These are phyloP conservation scores for Pammene aurita DNA, from an alignment of 2,888 invertebrate genomes.

Conservation along the genomic window DNA sequence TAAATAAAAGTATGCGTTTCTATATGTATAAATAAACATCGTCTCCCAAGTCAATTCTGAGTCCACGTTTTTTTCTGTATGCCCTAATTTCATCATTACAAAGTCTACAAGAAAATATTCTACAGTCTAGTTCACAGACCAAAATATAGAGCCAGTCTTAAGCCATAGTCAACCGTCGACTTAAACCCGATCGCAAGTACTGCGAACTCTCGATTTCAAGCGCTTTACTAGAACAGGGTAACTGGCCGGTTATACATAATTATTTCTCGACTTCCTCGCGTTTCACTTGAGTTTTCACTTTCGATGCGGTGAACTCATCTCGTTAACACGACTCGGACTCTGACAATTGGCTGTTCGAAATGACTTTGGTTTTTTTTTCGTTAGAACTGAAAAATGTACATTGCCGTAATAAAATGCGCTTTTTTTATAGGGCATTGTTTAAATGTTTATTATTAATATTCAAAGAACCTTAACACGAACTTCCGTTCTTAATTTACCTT, in stretches of 20 bases:
- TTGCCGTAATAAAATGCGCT: no score
- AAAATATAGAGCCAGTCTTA: not conserved
- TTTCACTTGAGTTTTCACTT: slow-evolving; percentile 43
- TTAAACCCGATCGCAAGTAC: slow-evolving; percentile 16
- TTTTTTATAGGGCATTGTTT: no score
- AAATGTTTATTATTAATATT: no score
- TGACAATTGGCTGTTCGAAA: slow-evolving; percentile 29
- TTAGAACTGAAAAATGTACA: not conserved
- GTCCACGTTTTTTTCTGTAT: no score
- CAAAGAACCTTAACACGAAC: no score
- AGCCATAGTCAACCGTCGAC: slow-evolving; percentile 2
- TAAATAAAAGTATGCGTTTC: not conserved
- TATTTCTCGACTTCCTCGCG: slow-evolving; percentile 41
- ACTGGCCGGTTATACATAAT: slow-evolving; percentile 41
- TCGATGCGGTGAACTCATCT: slow-evolving; percentile 40
- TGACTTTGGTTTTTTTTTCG: slow-evolving; percentile 7
- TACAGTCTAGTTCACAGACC: no score
- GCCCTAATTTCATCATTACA: no score
- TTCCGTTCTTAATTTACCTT: no score
- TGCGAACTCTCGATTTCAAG: slow-evolving; percentile 37
- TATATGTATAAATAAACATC: no score
- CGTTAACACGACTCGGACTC: slow-evolving; percentile 34
- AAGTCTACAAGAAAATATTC: no score
- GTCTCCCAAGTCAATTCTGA: no score
- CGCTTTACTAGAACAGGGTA: slow-evolving; percentile 34